A percentile compares a stretch with the other conserved stretches of the same genome.
Evolutionary conservation across 2,888 invertebrate genomes (phyloP).

Genomic region (Noctua pronuba): DNA sequence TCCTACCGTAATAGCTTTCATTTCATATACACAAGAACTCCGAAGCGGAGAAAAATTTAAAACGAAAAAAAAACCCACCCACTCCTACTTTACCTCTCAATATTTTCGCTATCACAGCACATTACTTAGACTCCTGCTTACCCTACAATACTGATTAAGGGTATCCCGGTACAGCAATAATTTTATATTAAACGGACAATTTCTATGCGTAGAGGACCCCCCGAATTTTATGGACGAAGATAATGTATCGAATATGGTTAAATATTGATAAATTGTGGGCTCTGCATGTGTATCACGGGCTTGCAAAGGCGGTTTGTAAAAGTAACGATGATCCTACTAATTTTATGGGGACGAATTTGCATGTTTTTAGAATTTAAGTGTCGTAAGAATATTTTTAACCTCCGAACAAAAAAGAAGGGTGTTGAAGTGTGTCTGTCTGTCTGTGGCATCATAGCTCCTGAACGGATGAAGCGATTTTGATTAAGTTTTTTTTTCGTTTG

Average conservation of each 20-base stretch:
- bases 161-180: constrained; percentile 53
- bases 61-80: no score
- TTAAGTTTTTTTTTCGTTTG: neutral
- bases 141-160: constrained; percentile 62
- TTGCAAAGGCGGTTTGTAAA: constrained; percentile 33
- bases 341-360: constrained; percentile 52
- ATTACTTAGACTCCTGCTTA: constrained; percentile 50
- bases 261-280: constrained; percentile 65
- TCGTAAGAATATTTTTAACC: neutral
- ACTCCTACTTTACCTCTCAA: neutral
- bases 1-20: neutral
- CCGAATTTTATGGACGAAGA: constrained; percentile 63
- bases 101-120: constrained; percentile 24
- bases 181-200: constrained; percentile 65
- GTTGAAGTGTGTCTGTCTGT: neutral
- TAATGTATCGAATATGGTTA: constrained; percentile 66
- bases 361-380: constrained; percentile 46
- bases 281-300: constrained; percentile 54
- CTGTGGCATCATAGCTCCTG: neutral
- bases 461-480: neutral
- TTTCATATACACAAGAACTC: no score
- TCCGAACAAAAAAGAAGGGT: neutral
- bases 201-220: constrained; percentile 64
- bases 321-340: constrained; percentile 47
- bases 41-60: no score